Evolutionary conservation across 2,797 vertebrate species (phyloP).

Genomic region (Phylloscopus collybita): DNA sequence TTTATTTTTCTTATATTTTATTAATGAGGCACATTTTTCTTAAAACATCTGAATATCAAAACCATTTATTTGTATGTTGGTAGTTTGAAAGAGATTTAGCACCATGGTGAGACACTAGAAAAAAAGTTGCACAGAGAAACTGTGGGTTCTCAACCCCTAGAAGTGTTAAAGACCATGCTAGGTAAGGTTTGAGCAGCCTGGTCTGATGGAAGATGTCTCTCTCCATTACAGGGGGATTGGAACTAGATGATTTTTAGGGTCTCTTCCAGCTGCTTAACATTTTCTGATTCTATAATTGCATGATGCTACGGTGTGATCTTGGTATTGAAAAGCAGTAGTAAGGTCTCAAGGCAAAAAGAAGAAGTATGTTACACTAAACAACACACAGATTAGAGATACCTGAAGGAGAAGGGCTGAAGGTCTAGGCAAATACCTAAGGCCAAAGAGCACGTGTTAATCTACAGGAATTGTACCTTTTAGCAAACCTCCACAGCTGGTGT

Average conservation of each 20-base stretch:
- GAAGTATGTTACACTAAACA: neutral
- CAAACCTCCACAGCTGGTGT: neutral
- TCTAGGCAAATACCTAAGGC: neutral
- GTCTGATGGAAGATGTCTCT: neutral
- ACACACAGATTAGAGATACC: neutral
- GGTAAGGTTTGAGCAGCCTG: neutral
- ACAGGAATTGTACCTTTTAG: neutral
- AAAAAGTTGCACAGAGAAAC: neutral
- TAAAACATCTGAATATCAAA: neutral
- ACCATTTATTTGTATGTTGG: neutral
- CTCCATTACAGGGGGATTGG: fast-evolving
- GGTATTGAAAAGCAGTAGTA: neutral
- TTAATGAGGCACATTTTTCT: neutral
- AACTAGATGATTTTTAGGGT: neutral
- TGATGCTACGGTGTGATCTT: neutral
- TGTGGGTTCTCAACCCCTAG: neutral
- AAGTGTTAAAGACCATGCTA: neutral
- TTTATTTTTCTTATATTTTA: neutral
- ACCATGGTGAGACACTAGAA: neutral
- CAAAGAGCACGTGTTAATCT: neutral
- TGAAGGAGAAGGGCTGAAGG: neutral
- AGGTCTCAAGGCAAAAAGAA: neutral
- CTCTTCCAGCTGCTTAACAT: neutral
- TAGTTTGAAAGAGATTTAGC: neutral
- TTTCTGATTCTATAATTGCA: neutral